A percentile compares a stretch with the other conserved stretches of the same genome.
phyloP scores from a whole-genome alignment of 2,888 invertebrate species.

The Raillietiella orientalis region DNA sequence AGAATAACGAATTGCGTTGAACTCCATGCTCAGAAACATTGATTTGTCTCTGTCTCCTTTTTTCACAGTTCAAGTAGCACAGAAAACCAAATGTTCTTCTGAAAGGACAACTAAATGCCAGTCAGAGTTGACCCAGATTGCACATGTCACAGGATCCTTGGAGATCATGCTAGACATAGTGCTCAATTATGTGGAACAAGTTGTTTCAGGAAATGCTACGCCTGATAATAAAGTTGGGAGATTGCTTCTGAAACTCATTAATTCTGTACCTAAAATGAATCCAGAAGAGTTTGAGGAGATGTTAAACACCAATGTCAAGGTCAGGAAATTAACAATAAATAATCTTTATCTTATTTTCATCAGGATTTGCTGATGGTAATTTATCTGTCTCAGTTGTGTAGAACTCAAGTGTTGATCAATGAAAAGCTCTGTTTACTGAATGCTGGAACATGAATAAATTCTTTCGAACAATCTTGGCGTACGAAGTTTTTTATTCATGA shows the following conservation, averaged over 20 bases:
- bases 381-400: conserved; percentile 75
- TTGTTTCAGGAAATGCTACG: conserved; percentile 34
- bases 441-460: background rate
- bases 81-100: too few species aligned
- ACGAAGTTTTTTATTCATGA: too few species aligned
- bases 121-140: too few species aligned
- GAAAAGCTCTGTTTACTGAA: conserved; percentile 72
- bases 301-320: conserved; percentile 80
- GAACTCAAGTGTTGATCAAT: conserved; percentile 80
- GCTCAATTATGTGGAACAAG: conserved; percentile 60
- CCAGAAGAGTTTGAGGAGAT: conserved; percentile 69
- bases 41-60: too few species aligned
- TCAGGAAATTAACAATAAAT: conserved; percentile 9
- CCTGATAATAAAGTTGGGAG: conserved; percentile 61
- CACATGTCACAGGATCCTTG: conserved; percentile 26
- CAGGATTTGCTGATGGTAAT: conserved; percentile 84
- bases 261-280: conserved; percentile 66
- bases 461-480: too few species aligned
- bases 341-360: conserved; percentile 8
- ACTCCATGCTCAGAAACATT: too few species aligned
- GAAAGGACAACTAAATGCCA: too few species aligned
- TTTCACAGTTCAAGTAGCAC: too few species aligned
- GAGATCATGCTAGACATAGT: conserved; percentile 36
- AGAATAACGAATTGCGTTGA: too few species aligned
- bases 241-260: conserved; percentile 56